phyloP scores from a whole-genome alignment of 2,113 vertebrate genomes.

The Pseudorectes ferrugineus region DNA sequence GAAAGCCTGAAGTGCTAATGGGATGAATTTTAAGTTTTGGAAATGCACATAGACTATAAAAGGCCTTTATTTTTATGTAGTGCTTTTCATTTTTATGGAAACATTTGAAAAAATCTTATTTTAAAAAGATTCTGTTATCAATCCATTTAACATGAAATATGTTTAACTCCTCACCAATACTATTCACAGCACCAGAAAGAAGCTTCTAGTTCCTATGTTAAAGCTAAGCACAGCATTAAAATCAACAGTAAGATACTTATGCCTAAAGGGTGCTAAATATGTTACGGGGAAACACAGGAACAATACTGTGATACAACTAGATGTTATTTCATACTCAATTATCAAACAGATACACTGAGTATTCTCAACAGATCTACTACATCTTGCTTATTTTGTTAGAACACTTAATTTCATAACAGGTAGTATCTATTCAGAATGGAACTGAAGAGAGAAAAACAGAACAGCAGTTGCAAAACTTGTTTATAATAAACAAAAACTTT shows the following conservation, averaged over 20 bases:
- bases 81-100: background rate
- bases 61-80: background rate
- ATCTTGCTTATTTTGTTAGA: background rate
- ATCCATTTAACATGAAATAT: background rate
- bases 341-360: background rate
- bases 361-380: background rate
- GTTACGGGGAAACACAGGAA: background rate
- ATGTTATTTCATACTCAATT: background rate
- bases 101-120: background rate
- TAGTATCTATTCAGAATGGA: background rate
- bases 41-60: rapidly evolving
- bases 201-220: background rate
- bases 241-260: background rate
- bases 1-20: background rate
- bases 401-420: background rate
- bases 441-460: background rate
- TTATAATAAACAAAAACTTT: background rate
- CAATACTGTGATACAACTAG: background rate
- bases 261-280: background rate
- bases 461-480: background rate
- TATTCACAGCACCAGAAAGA: background rate
- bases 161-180: background rate
- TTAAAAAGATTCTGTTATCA: background rate
- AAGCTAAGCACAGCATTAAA: background rate
- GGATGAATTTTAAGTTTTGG: background rate